phyloP scores from a whole-genome alignment of 2,888 invertebrate genomes.

The Cryptus armator region DNA sequence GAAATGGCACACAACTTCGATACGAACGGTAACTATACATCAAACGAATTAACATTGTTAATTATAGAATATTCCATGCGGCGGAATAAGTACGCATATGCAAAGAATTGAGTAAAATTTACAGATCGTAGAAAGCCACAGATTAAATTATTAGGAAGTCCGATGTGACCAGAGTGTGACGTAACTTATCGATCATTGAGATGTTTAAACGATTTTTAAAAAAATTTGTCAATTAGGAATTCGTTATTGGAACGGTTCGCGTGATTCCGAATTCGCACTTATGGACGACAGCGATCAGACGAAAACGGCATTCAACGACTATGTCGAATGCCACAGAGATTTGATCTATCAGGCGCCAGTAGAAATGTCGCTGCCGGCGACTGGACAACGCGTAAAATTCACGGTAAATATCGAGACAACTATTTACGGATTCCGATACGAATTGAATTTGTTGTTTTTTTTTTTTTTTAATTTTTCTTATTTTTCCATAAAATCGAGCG shows the following conservation, averaged over 20 bases:
- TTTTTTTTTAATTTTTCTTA: background rate
- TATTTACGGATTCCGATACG: background rate
- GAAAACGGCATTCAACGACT: constrained; percentile 66
- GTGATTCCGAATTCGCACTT: constrained; percentile 57
- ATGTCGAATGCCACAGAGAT: constrained; percentile 70
- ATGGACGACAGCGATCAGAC: constrained; percentile 54
- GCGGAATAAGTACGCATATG: constrained; percentile 47
- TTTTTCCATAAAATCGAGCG: background rate
- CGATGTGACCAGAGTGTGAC: background rate
- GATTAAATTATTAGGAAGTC: constrained; percentile 21
- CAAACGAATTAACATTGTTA: constrained; percentile 8
- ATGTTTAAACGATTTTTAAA: constrained; percentile 1
- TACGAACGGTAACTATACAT: constrained; percentile 73
- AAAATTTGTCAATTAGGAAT: constrained; percentile 70
- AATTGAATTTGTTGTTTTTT: background rate
- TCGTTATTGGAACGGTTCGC: constrained; percentile 74
- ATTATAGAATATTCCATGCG: constrained; percentile 2
- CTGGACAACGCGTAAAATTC: constrained; percentile 70
- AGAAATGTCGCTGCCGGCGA: constrained; percentile 69
- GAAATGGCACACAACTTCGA: constrained; percentile 79
- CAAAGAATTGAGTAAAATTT: constrained; percentile 17
- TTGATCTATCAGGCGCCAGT: constrained; percentile 63
- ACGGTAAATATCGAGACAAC: constrained; percentile 64
- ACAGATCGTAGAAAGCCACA: constrained; percentile 8
- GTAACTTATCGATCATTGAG: background rate